Evolutionary conservation across 2,888 invertebrate species (phyloP), one percentile per base, ranked within the genome.

Genomic region (Sympetrum striolatum): DNA sequence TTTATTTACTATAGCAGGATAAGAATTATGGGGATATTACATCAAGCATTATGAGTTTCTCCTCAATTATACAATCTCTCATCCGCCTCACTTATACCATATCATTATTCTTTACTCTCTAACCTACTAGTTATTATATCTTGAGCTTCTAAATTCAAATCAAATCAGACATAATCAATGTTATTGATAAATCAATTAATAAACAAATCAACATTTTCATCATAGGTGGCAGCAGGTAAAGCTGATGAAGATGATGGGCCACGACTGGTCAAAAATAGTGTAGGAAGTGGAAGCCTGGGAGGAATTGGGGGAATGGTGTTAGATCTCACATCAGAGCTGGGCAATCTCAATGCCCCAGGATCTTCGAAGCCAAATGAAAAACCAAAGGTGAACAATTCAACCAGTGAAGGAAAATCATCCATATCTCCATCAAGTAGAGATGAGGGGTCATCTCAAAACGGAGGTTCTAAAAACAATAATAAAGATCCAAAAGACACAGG

Each of bases 261-360:
- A 10, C 81, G 31, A 12, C 14, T 90, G 2, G 58, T 64, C 22
- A 39, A 60, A 12, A 90, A 90, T 25, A 86, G 60, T 60, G 37
- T 25, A 10, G 58, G 60, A n/a, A 86, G 86, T 37, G n/a, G 37
- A n/a, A 86, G 86, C 18, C 82, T 58, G 15, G 53, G 58, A 58
- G 18, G 48, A 22, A 58, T 81, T 31, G 91, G 91, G 6, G 90
- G 92, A 37, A 93, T 93, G 93, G 92, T 92, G 0, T 91, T 93
- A 37, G 93, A 93, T 90, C 91, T 93, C 37, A 93, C 93, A 6
- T 92, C 92, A n/a, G 92, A 92, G 90, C 90, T 93, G 22, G 92
- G 92, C 4, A 92, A 90, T 48, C 25, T 79, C 12, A 90, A 39
- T 39, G 18, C 90, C 10, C 60, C 86, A 22, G 39, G 5, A 37